A percentile compares a stretch with the other conserved stretches of the same genome.
Evolutionary conservation across 2,888 invertebrate species (phyloP).

Genomic region (Zele albiditarsus): DNA sequence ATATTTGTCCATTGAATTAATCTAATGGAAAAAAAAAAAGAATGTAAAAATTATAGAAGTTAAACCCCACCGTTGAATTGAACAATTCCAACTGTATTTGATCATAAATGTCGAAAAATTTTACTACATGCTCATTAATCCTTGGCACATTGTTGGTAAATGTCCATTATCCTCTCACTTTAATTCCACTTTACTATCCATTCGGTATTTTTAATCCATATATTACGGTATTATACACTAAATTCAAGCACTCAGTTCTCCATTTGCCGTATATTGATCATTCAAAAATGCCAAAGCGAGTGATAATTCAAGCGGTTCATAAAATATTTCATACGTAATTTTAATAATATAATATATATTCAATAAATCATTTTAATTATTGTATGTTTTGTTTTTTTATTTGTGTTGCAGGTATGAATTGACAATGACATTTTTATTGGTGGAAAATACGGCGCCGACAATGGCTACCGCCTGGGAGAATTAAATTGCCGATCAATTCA

Average conservation of each 20-base stretch:
- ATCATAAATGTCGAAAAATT: too few species aligned
- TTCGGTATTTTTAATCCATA: too few species aligned
- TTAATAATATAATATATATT: conserved; percentile 31
- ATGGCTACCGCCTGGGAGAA: background rate
- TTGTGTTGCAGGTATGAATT: conserved; percentile 53
- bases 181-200: too few species aligned
- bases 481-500: conserved; percentile 8
- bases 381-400: conserved; percentile 40
- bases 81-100: too few species aligned
- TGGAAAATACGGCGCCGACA: conserved; percentile 13
- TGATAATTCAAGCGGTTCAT: background rate
- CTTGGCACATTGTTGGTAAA: too few species aligned
- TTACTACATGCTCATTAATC: too few species aligned
- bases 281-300: background rate
- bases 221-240: too few species aligned
- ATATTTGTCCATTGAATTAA: background rate
- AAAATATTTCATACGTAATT: background rate
- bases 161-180: too few species aligned
- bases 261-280: too few species aligned
- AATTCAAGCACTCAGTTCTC: too few species aligned
- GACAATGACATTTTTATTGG: conserved; percentile 20
- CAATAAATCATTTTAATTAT: conserved; percentile 1
- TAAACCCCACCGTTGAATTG: too few species aligned
- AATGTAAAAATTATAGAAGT: background rate
- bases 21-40: background rate